phyloP scores from a whole-genome alignment of 2,888 invertebrate species.

The Odontomyia ornata region DNA sequence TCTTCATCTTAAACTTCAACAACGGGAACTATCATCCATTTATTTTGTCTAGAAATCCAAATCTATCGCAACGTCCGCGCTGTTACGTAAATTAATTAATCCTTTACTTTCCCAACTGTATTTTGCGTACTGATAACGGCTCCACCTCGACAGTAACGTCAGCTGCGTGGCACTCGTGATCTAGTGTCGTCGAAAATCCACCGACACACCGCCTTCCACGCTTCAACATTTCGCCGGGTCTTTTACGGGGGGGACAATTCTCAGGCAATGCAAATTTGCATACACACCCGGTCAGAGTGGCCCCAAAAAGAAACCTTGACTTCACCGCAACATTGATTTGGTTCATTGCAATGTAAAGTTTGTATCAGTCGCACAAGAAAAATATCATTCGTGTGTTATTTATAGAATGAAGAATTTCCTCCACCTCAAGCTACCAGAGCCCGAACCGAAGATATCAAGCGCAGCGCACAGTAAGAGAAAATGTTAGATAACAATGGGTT shows the following conservation, averaged over 20 bases:
- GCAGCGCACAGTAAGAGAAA: not conserved
- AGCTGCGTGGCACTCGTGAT: conserved; percentile 50
- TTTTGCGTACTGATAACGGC: conserved; percentile 50
- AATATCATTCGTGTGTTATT: not conserved
- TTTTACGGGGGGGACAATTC: not conserved
- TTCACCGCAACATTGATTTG: not conserved
- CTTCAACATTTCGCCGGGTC: not conserved
- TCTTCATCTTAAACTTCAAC: too few species aligned
- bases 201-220: not conserved
- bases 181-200: conserved; percentile 55
- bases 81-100: conserved; percentile 49
- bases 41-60: too few species aligned
- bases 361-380: conserved; percentile 3
- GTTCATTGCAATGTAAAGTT: not conserved
- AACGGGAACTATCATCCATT: too few species aligned
- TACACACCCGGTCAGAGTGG: not conserved
- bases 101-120: conserved; percentile 44
- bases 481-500: conserved; percentile 48
- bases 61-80: conserved; percentile 17
- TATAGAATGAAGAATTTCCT: not conserved
- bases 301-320: not conserved
- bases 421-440: not conserved
- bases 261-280: not conserved
- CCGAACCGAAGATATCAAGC: not conserved
- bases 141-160: conserved; percentile 47